Evolutionary conservation across 2,113 vertebrate genomes (phyloP), one percentile per base, ranked within the genome.

Genomic region (Odobenus rosmarus): DNA sequence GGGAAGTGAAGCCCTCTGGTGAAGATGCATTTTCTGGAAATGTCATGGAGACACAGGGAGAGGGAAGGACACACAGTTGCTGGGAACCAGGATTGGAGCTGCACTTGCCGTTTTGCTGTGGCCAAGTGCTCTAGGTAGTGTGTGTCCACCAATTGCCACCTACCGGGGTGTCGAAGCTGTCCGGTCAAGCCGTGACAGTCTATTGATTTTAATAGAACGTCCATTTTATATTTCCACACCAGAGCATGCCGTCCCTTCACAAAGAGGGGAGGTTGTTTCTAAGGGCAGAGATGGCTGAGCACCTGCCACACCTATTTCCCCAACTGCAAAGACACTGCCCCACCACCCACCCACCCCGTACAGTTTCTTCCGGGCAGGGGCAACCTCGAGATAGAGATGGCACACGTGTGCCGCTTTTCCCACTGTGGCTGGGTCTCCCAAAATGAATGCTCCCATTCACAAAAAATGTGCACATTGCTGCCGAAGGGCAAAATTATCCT

Each of bases 401-500:
- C 72, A 96, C 90, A 64, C 67, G 55, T 39, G 93, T 28, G 53
- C 88, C 15, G 46, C 81, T 62, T 89, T 82, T 92, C 97, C 89
- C 77, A 18, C 49, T 53, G 67, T 39, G 57, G 21, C 64, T 14
- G 16, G 39, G 77, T 46, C 85, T 72, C 55, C 51, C 39, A 4
- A 95, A 96, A 72, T 59, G 15, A 62, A 5, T 42, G 74, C 59
- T 76, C 94, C 84, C 31, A 0, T 55, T 72, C 53, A 39, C 87
- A 97, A 96, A 97, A 77, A 97, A 98, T 72, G 71, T 18, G 59
- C 84, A 86, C 81, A 11, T n/a, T 74, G 55, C 94, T 92, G 93
- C 96, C 49, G 86, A 96, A 95, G 82, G 96, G 86, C 61, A 93
- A 96, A 97, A 81, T 71, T 95, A 97, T 92, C 96, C 62, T 51